Conservation (phyloP, 2,113 vertebrate genomes). For the Lepidothrix coronata region DNA sequence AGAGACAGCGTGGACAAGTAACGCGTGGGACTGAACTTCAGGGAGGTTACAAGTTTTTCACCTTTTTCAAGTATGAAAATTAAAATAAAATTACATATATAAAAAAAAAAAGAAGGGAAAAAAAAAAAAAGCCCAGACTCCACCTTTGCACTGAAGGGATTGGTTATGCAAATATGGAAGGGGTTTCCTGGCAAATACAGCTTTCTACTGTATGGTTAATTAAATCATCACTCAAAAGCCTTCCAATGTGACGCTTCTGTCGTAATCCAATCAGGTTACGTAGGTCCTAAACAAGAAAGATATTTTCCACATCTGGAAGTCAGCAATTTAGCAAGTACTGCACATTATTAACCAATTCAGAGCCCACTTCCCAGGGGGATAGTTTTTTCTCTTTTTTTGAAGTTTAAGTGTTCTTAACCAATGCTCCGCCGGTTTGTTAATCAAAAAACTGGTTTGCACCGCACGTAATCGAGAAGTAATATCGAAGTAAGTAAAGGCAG, state of each 20-base stretch:
- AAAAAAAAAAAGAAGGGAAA: slow-evolving; percentile 22
- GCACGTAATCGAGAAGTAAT: slow-evolving; percentile 70
- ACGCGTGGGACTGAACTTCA: slow-evolving; percentile 54
- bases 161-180: slow-evolving; percentile 92
- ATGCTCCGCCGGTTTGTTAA: slow-evolving; percentile 75
- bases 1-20: background rate
- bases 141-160: slow-evolving; percentile 89
- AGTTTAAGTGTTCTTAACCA: slow-evolving; percentile 80
- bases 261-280: slow-evolving; percentile 86
- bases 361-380: slow-evolving; percentile 80
- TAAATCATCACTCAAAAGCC: slow-evolving; percentile 98
- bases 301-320: slow-evolving; percentile 88
- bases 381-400: slow-evolving; percentile 13
- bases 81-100: slow-evolving; percentile 71
- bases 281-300: slow-evolving; percentile 84
- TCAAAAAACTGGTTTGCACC: slow-evolving; percentile 73
- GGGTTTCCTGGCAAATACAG: slow-evolving; percentile 84
- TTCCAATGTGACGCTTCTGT: slow-evolving; percentile 87
- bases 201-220: slow-evolving; percentile 96
- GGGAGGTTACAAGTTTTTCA: slow-evolving; percentile 69
- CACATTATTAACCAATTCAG: slow-evolving; percentile 88
- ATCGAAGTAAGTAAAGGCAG: slow-evolving; percentile 72
- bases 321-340: slow-evolving; percentile 85
- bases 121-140: slow-evolving; percentile 72
- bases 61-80: slow-evolving; percentile 70